phyloP scores from a whole-genome alignment of 2,113 vertebrate species.

The Prunella fulvescens region DNA sequence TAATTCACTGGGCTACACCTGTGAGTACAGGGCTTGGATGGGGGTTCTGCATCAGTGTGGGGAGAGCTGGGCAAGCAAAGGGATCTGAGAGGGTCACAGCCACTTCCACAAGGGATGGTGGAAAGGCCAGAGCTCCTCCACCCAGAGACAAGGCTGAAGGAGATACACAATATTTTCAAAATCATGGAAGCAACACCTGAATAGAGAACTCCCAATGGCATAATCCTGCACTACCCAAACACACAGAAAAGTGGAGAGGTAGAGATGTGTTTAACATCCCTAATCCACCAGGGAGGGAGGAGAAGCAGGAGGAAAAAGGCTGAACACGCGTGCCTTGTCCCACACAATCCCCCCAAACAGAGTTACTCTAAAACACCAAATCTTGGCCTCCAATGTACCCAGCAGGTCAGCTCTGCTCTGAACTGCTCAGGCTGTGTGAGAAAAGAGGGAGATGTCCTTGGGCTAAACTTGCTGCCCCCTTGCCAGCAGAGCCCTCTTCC shows the following conservation, averaged over 20 bases:
- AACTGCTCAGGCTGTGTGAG: background rate
- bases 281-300: background rate
- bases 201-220: background rate
- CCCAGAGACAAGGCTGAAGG: background rate
- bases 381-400: background rate
- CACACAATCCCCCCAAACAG: background rate
- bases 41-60: too few relatives aligned
- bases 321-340: background rate
- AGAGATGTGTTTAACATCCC: background rate
- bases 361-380: background rate
- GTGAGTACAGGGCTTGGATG: background rate
- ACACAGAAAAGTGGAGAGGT: accelerated
- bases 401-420: background rate
- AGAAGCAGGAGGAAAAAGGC: background rate
- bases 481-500: background rate
- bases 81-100: background rate
- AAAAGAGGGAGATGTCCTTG: background rate
- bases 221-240: background rate
- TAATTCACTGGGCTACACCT: accelerated
- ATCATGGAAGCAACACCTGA: background rate
- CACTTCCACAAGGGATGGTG: background rate
- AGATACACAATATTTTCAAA: background rate
- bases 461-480: background rate
- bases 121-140: background rate
- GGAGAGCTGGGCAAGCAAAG: background rate